Evolutionary conservation across 2,113 vertebrate genomes (phyloP).

Genomic region (Muntiacus reevesi): DNA sequence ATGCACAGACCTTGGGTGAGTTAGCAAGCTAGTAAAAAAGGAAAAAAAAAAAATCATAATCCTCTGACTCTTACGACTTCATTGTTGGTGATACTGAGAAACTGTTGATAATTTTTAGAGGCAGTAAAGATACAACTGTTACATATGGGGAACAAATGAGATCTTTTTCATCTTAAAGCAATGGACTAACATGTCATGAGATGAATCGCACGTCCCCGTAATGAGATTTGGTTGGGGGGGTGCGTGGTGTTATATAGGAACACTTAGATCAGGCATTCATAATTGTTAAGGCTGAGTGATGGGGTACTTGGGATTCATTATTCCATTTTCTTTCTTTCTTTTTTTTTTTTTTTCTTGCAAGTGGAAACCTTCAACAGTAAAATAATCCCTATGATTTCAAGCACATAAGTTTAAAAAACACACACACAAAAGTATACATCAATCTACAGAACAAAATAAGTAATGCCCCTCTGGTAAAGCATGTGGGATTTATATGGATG

Average conservation of each 20-base stretch:
- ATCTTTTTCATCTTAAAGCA: not conserved
- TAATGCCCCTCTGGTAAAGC: accelerated
- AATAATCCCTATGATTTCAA: not conserved
- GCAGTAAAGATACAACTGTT: not conserved
- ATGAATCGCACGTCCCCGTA: accelerated
- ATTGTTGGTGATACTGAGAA: not conserved
- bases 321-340: not conserved
- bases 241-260: accelerated
- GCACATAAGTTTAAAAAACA: not conserved
- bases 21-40: accelerated
- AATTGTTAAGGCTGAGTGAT: accelerated
- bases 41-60: not conserved
- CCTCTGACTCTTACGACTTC: not conserved
- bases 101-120: not conserved
- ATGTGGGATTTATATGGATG: not conserved
- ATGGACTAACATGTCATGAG: accelerated
- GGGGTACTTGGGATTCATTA: accelerated
- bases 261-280: accelerated
- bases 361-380: not conserved
- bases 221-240: not conserved
- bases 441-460: not conserved
- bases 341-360: not conserved
- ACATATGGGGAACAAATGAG: not conserved
- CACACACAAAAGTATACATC: not conserved
- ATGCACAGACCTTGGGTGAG: accelerated